phyloP scores from a whole-genome alignment of 2,888 invertebrate genomes.

The Zaprionus lineosus region DNA sequence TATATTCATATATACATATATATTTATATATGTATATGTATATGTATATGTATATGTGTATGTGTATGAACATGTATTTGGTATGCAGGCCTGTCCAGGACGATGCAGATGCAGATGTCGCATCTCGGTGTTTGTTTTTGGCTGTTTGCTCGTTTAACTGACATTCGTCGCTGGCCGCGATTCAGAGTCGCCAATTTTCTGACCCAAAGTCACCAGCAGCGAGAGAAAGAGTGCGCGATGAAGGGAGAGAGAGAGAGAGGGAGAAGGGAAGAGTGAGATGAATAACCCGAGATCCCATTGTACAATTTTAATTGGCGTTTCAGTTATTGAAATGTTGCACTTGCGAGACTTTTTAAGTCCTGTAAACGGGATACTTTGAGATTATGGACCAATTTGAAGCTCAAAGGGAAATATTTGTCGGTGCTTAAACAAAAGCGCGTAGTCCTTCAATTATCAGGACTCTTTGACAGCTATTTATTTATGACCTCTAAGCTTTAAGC shows the following conservation, averaged over 20 bases:
- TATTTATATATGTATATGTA: not conserved
- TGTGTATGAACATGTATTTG: not conserved
- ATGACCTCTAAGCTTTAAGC: no score
- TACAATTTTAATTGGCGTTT: conserved; percentile 74
- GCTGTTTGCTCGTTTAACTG: conserved; percentile 70
- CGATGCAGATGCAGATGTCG: conserved; percentile 64
- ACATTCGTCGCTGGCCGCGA: conserved; percentile 55
- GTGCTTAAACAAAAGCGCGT: no score
- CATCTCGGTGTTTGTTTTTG: conserved; percentile 50
- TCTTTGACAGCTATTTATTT: no score
- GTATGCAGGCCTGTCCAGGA: conserved; percentile 22
- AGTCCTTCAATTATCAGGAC: no score
- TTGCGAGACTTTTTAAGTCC: conserved; percentile 38
- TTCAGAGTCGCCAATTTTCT: conserved; percentile 37
- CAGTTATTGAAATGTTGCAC: conserved; percentile 74
- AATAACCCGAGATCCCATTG: conserved; percentile 50
- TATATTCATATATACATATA: conserved; percentile 17
- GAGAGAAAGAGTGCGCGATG: no score
- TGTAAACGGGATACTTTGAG: conserved; percentile 8
- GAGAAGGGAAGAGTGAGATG: no score
- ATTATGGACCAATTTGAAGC: no score
- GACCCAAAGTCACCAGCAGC: conserved; percentile 50
- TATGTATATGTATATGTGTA: conserved; percentile 16
- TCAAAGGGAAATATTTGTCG: not conserved
- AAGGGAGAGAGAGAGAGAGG: no score